Conservation (phyloP, 2,888 invertebrate genomes). For the Hypsopygia costalis region DNA sequence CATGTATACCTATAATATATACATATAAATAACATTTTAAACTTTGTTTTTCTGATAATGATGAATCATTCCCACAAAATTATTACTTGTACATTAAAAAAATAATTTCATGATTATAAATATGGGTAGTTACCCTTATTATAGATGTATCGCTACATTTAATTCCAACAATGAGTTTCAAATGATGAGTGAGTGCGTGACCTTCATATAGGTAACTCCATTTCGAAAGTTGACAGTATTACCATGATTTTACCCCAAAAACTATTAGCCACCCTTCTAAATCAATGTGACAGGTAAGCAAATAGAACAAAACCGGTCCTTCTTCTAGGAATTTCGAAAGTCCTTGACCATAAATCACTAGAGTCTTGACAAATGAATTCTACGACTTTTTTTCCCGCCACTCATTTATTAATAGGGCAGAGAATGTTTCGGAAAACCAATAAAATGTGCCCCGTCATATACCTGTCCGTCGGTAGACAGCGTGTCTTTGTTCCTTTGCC, state of each 20-base stretch:
- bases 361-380: slow-evolving; percentile 78
- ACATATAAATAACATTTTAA: too few relatives aligned
- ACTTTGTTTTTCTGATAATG: too few relatives aligned
- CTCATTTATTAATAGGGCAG: slow-evolving; percentile 80
- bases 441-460: slow-evolving; percentile 80
- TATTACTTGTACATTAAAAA: too few relatives aligned
- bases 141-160: too few relatives aligned
- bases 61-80: too few relatives aligned
- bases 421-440: slow-evolving; percentile 80
- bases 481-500: slow-evolving; percentile 70
- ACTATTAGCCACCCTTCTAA: slow-evolving; percentile 53
- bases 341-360: slow-evolving; percentile 75
- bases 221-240: slow-evolving; percentile 3
- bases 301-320: slow-evolving; percentile 74
- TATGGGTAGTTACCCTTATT: too few relatives aligned
- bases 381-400: slow-evolving; percentile 72
- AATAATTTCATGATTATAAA: too few relatives aligned
- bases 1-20: too few relatives aligned
- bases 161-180: too few relatives aligned
- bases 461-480: slow-evolving; percentile 76
- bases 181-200: too few relatives aligned
- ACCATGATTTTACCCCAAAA: slow-evolving; percentile 21
- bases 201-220: neutral
- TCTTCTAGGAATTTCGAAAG: slow-evolving; percentile 75
- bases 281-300: slow-evolving; percentile 78